These are phyloP conservation scores for Drosophila mojavensis DNA, from an alignment of 1,140 invertebrate species.

Conservation along the genomic window DNA sequence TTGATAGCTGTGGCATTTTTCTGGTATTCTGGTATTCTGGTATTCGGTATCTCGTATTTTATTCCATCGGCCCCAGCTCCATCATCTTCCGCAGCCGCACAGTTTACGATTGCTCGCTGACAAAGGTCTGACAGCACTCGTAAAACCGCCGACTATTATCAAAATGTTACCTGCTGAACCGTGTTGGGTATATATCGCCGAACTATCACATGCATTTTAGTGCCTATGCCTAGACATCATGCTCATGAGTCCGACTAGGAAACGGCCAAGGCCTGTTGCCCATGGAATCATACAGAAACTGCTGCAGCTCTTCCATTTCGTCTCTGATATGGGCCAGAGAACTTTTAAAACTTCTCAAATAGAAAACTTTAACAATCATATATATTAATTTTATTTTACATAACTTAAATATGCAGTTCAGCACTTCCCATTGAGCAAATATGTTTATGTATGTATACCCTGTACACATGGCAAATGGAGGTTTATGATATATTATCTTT, in stretches of 20 bases:
- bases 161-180: slow-evolving; percentile 60
- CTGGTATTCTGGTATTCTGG: slow-evolving; percentile 74
- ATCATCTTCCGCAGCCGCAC: slow-evolving; percentile 23
- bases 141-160: slow-evolving; percentile 56
- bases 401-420: no score
- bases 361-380: no score
- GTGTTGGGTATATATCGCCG: background rate
- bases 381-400: no score
- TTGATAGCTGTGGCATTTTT: slow-evolving; percentile 64
- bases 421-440: no score
- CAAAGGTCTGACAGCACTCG: slow-evolving; percentile 55
- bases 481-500: no score
- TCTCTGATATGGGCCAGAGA: background rate
- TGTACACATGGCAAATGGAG: no score
- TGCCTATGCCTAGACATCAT: background rate
- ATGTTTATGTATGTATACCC: no score
- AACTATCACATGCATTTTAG: slow-evolving; percentile 5
- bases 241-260: background rate
- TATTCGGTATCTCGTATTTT: slow-evolving; percentile 48
- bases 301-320: no score
- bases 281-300: no score
- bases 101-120: slow-evolving; percentile 58
- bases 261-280: background rate
- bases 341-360: no score
- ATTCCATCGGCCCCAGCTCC: slow-evolving; percentile 1